Base-by-base conservation (phyloP, 1,140 invertebrate genomes). In the Temnothorax longispinosus region DNA sequence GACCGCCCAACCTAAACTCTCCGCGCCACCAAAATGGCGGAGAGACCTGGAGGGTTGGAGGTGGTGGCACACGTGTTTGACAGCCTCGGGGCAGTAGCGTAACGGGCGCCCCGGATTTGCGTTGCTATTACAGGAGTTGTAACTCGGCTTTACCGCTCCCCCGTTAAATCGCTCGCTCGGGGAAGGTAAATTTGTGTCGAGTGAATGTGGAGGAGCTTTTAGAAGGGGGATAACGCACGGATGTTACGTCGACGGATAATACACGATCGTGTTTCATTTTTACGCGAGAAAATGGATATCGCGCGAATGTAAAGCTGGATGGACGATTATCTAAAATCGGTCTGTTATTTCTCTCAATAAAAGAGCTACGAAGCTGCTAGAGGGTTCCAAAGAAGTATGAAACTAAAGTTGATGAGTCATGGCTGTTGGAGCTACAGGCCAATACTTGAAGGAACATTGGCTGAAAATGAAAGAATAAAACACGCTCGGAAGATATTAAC, bases 21-120 rank as follows among this genome's bases (percentile, higher is more conserved):
- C 62, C 78, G 84, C 32, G 35, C 65, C 88, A 86, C 52, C 88
- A 87, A 91, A 91, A 91, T 91, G 90, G 90, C 82, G 86, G 64
- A 87, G 64, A 87, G 85, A 75, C 75, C 50, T 54, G 84, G 75
- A 88, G 88, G 32, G 86, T 88, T 85, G 87, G 82, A 89, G 82
- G 74, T 76, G 54, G 60, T 85, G 85, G 88, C 88, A 88, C 88
- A 90, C 90, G 90, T 91, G 88, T 91, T 89, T 88, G 89, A 86
- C 78, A 86, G 90, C 74, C 71, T 60, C 47, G 64, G 32, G 38
- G 64, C 89, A 90, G 65, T 88, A 89, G 89, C 89, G 89, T 90
- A 88, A 88, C 56, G 58, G 77, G 18, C 38, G 35, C 21, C 7
- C 35, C 35, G 77, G 21, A 69, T 81, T 81, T 81, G 62, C 77